Evolutionary conservation across 2,888 invertebrate species (phyloP), one percentile per base, ranked within the genome.

Genomic region (Gnatocerus cornutus): DNA sequence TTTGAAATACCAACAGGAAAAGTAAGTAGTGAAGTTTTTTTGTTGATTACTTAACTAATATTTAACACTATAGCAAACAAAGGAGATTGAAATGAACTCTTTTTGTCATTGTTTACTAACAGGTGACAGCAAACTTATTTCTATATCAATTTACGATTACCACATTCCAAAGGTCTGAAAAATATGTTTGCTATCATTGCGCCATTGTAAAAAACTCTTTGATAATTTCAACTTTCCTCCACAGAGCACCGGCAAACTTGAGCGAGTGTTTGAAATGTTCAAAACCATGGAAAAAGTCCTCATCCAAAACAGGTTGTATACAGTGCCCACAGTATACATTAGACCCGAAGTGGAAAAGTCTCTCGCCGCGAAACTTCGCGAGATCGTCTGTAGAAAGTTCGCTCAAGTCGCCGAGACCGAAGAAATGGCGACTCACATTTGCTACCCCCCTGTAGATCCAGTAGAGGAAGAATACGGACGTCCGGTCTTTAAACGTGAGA

Each of bases 251-350:
- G 93, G 95, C 1, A 91, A 96, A 33, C 92, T 96, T 85, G 98
- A 98, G 82, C 90, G 96, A 73, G 94, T 96, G 80, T 92, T 97
- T 68, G 98, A 98, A 83, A 93, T 99, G 93, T 93, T 97, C 84
- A 91, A 94, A 87, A 92, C 92, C 72, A 94, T 96, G 66, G 96
- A 97, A 82, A 93, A 95, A 73, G 89, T 93, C 0, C 85, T 98
- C 62, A 88, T 95, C 14, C 91, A 92, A 77, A 93, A 92, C 62
- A 95, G 96, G 83, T 89, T 93, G 74, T 90, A 95, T 78, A 88
- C 90, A 21, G 88, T 93, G 76, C 97, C 97, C 0, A 89, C 90
- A 74, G 90, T 97, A 64, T 96, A 88, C 80, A 92, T 97, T 45
- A 90, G 92, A 41, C 89, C 95, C 0, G 97, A 97, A 61, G 91